These are phyloP conservation scores for Drosophila pseudoobscura DNA, from an alignment of 1,140 invertebrate species.

Conservation along the genomic window DNA sequence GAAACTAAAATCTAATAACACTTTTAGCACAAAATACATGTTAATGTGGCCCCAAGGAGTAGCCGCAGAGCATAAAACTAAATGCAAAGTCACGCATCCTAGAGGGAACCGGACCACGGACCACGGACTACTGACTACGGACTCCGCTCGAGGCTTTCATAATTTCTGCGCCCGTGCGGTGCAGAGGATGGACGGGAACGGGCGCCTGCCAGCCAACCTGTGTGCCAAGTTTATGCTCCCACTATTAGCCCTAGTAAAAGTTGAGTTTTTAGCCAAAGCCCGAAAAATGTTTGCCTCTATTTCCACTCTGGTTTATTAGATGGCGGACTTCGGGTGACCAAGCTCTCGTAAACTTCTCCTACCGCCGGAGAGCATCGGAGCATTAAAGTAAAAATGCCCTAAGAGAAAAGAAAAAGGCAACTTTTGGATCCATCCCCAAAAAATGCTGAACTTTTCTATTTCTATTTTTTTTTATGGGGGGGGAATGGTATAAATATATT, in stretches of 20 bases:
- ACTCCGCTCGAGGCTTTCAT: conserved; percentile 62
- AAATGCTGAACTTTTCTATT: conserved; percentile 54
- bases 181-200: conserved; percentile 10
- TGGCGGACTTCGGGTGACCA: conserved; percentile 40
- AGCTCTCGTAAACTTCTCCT: conserved; percentile 70
- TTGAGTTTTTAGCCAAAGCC: conserved; percentile 65
- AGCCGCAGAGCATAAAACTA: conserved; percentile 49
- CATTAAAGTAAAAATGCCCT: conserved; percentile 74
- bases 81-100: conserved; percentile 68
- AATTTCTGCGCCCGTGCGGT: conserved; percentile 55
- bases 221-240: conserved; percentile 70
- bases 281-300: conserved; percentile 46
- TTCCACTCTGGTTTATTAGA: conserved; percentile 68
- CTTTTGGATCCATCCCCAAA: conserved; percentile 55
- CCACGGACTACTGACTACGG: conserved; percentile 1
- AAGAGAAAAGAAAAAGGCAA: conserved; percentile 53
- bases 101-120: conserved; percentile 5
- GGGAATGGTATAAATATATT: conserved; percentile 30
- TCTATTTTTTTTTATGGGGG: conserved; percentile 21
- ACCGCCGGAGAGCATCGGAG: conserved; percentile 4
- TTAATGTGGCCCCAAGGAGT: conserved; percentile 76
- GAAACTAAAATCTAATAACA: conserved; percentile 82
- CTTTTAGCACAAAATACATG: conserved; percentile 81
- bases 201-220: conserved; percentile 54
- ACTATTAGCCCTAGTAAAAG: conserved; percentile 77